phyloP scores from a whole-genome alignment of 2,888 invertebrate genomes.

The Sesia apiformis region DNA sequence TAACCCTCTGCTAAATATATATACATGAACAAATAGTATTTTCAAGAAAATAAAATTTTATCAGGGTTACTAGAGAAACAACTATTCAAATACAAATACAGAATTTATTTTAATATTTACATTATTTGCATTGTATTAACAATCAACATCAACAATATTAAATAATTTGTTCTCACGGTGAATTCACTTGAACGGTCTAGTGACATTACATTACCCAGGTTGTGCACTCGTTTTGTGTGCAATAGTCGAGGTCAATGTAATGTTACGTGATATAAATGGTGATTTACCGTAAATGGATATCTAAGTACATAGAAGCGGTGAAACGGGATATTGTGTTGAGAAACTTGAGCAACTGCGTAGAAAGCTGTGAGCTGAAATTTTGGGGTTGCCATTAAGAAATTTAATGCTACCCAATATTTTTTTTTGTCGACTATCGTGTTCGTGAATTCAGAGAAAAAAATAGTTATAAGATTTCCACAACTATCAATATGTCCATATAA shows the following conservation, averaged over 20 bases:
- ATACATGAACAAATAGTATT: too few relatives aligned
- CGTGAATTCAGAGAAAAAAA: too few relatives aligned
- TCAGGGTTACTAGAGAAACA: slow-evolving; percentile 25
- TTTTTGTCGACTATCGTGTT: too few relatives aligned
- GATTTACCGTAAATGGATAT: slow-evolving; percentile 41
- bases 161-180: slow-evolving; percentile 74
- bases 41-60: too few relatives aligned
- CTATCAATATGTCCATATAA: too few relatives aligned
- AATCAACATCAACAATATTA: slow-evolving; percentile 86
- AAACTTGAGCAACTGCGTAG: slow-evolving; percentile 65
- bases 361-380: slow-evolving; percentile 65
- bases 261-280: slow-evolving; percentile 44
- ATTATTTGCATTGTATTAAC: slow-evolving; percentile 85
- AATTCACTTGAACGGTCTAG: slow-evolving; percentile 64
- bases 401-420: too few relatives aligned
- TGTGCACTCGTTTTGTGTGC: slow-evolving; percentile 21
- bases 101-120: slow-evolving; percentile 82
- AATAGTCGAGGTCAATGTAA: slow-evolving; percentile 36
- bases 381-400: slow-evolving; percentile 40
- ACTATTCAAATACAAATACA: slow-evolving; percentile 80
- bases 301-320: slow-evolving; percentile 41
- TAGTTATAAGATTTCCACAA: too few relatives aligned
- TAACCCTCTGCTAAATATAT: too few relatives aligned
- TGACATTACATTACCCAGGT: slow-evolving; percentile 46
- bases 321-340: slow-evolving; percentile 39